phyloP scores from a whole-genome alignment of 2,113 vertebrate genomes.

The Corapipo altera region DNA sequence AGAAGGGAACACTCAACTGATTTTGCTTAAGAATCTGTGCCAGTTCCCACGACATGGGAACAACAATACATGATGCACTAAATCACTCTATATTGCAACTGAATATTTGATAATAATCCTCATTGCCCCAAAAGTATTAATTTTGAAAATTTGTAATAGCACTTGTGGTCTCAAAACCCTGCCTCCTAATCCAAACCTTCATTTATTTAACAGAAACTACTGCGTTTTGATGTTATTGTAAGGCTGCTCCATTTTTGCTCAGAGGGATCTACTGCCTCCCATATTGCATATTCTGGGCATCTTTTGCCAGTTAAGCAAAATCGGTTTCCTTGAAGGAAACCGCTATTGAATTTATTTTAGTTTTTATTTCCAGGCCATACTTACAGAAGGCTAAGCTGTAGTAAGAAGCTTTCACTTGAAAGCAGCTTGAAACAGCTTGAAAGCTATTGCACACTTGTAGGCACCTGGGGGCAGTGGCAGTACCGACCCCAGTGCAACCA shows the following conservation, averaged over 20 bases:
- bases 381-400: background rate
- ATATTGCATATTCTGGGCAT: background rate
- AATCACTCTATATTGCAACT: slow-evolving; percentile 4
- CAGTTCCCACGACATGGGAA: background rate
- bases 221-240: background rate
- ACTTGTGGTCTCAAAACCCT: background rate
- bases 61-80: slow-evolving; percentile 4
- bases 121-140: background rate
- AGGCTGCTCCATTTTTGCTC: background rate
- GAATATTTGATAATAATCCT: slow-evolving; percentile 17
- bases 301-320: background rate
- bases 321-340: background rate
- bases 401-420: background rate
- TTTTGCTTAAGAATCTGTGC: slow-evolving; percentile 27
- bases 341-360: background rate
- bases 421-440: background rate
- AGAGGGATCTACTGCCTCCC: background rate
- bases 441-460: background rate
- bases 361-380: background rate
- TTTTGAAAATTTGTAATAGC: slow-evolving; percentile 41
- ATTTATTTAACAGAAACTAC: slow-evolving; percentile 18
- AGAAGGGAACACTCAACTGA: slow-evolving; percentile 36
- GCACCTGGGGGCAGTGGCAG: background rate
- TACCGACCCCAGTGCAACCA: background rate
- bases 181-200: slow-evolving; percentile 1